These are phyloP conservation scores for Drosophila lacteicornis DNA, from an alignment of 1,140 invertebrate genomes.

Conservation along the genomic window DNA sequence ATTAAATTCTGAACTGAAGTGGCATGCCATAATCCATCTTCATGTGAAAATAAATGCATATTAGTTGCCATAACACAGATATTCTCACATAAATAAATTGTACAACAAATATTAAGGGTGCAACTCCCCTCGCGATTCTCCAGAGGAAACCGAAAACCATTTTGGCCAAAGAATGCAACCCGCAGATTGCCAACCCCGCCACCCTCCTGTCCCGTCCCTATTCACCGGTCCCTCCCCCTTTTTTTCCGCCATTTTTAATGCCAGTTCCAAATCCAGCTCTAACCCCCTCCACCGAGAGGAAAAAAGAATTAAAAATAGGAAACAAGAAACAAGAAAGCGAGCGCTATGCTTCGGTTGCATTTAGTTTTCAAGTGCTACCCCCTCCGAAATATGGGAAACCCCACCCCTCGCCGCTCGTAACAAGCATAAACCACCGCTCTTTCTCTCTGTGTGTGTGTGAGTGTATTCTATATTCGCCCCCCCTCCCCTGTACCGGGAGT, in stretches of 20 bases:
- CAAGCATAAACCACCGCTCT: constrained; percentile 73
- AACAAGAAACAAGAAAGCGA: constrained; percentile 34
- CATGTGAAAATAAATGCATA: background rate
- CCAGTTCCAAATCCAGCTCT: background rate
- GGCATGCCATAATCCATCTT: background rate
- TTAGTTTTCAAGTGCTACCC: constrained; percentile 41
- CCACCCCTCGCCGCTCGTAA: constrained; percentile 47
- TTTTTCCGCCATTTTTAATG: constrained; percentile 33
- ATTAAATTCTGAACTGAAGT: background rate
- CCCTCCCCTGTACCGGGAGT: background rate
- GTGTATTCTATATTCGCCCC: background rate
- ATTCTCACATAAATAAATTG: constrained; percentile 16
- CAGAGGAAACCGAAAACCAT: constrained; percentile 50
- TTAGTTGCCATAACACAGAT: background rate
- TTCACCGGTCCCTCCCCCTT: constrained; percentile 17
- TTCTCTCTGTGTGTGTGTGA: constrained; percentile 8
- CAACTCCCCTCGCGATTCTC: background rate
- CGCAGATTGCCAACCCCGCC: constrained; percentile 56
- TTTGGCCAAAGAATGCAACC: constrained; percentile 75
- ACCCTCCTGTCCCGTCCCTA: constrained; percentile 1
- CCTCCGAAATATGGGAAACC: constrained; percentile 10
- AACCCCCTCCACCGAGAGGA: background rate
- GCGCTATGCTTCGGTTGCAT: constrained; percentile 39
- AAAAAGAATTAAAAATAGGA: constrained; percentile 6
- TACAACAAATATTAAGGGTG: constrained; percentile 1